These are phyloP conservation scores for Brachionus rotundiformis DNA, from an alignment of 1,140 invertebrate genomes.

Conservation along the genomic window DNA sequence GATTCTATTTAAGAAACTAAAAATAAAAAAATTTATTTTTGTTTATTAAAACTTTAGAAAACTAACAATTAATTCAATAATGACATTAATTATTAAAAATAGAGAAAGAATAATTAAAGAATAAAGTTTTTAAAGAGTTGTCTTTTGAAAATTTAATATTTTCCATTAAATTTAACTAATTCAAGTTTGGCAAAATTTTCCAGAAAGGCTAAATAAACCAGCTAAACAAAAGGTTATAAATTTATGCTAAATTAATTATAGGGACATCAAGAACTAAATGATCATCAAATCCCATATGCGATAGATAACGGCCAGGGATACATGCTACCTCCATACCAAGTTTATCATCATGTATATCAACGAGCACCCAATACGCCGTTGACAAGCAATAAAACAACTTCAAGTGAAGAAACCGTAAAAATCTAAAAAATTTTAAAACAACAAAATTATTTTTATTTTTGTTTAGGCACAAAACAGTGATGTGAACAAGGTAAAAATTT, in stretches of 20 bases:
- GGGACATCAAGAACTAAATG: not conserved
- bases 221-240: not conserved
- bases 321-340: constrained; percentile 27
- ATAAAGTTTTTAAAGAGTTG: too few relatives aligned
- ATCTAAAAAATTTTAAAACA: not conserved
- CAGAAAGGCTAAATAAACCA: not conserved
- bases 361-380: not conserved
- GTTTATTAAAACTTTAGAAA: too few relatives aligned
- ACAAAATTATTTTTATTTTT: not conserved
- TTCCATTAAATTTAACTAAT: too few relatives aligned
- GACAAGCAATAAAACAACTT: not conserved
- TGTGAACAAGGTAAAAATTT: constrained; percentile 29
- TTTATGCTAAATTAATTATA: constrained; percentile 10
- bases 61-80: too few relatives aligned
- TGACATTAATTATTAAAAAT: too few relatives aligned
- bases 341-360: constrained; percentile 32
- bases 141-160: too few relatives aligned
- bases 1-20: too few relatives aligned
- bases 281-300: constrained; percentile 18
- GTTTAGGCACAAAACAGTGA: not conserved
- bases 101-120: too few relatives aligned
- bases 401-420: constrained; percentile 15
- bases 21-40: too few relatives aligned
- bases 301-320: constrained; percentile 17
- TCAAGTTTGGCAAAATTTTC: not conserved